Evolutionary conservation across 2,113 vertebrate genomes (phyloP).

Genomic region (Aegotheles bennettii): DNA sequence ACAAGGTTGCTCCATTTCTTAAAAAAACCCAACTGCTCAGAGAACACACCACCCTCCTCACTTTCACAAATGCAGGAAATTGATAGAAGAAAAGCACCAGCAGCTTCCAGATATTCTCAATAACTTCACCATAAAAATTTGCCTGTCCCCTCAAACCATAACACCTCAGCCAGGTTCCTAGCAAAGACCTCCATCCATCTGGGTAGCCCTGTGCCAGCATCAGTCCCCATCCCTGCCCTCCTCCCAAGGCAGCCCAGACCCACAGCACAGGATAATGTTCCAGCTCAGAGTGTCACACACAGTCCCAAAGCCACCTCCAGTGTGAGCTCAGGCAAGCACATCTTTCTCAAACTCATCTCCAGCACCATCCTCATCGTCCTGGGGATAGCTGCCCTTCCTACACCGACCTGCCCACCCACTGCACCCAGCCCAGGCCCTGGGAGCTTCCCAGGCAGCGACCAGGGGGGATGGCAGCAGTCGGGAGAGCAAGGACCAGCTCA

Average conservation of each 20-base stretch:
- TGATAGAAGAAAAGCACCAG: background rate
- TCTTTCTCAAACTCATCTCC: background rate
- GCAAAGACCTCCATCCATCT: background rate
- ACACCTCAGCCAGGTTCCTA: background rate
- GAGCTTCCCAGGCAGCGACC: background rate
- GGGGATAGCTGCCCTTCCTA: background rate
- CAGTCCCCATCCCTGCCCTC: accelerated
- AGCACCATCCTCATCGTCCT: background rate
- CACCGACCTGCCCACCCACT: background rate
- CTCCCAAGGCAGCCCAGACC: background rate
- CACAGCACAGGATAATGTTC: background rate
- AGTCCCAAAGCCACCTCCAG: background rate
- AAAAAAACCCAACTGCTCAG: background rate
- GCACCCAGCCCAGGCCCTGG: background rate
- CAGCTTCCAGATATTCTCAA: background rate
- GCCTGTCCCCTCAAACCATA: no score
- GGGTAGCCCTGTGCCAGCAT: background rate
- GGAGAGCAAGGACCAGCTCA: background rate
- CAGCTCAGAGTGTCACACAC: background rate
- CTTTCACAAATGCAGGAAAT: background rate
- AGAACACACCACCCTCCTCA: background rate
- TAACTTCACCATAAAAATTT: no score
- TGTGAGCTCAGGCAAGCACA: accelerated
- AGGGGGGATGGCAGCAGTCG: accelerated
- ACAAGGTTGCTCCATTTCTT: background rate